A percentile compares a stretch with the other conserved stretches of the same genome.
Conservation (phyloP, 2,888 invertebrate genomes). For the Microdon myrmicae region DNA sequence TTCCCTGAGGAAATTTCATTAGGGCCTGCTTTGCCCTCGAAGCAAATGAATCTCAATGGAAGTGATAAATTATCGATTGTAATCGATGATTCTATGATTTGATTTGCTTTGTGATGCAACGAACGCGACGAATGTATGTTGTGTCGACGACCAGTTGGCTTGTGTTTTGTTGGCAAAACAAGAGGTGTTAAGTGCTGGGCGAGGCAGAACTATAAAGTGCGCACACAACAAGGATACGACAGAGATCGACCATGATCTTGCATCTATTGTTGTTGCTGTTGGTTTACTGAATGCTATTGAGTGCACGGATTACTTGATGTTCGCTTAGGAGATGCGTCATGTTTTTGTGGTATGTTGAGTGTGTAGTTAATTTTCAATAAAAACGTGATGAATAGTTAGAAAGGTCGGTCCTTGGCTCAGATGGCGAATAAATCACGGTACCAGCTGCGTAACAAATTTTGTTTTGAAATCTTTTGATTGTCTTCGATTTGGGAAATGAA, state of each 20-base stretch:
- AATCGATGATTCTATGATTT: slow-evolving; percentile 41
- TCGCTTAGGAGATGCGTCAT: slow-evolving; percentile 9
- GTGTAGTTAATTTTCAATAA: slow-evolving; percentile 51
- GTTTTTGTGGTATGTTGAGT: slow-evolving; percentile 49
- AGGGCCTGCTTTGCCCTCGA: too few species aligned
- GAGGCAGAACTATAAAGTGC: slow-evolving; percentile 29
- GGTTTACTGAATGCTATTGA: slow-evolving; percentile 11
- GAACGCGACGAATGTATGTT: slow-evolving; percentile 1
- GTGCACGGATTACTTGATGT: slow-evolving; percentile 16
- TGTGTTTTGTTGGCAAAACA: slow-evolving; percentile 46
- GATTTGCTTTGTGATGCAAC: slow-evolving; percentile 5
- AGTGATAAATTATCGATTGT: slow-evolving; percentile 41
- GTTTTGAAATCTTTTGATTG: too few species aligned
- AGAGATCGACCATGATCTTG: slow-evolving; percentile 32
- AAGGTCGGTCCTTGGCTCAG: slow-evolving; percentile 7
- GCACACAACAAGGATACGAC: slow-evolving; percentile 35
- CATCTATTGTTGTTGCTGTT: slow-evolving; percentile 23
- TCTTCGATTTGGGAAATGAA: too few species aligned
- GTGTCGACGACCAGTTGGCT: slow-evolving; percentile 33
- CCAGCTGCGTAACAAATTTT: slow-evolving; percentile 46
- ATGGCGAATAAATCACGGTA: slow-evolving; percentile 15
- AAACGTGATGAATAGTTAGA: slow-evolving; percentile 29
- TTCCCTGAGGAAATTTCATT: too few species aligned
- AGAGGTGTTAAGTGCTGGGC: slow-evolving; percentile 51
- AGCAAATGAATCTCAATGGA: slow-evolving; percentile 29